phyloP scores from a whole-genome alignment of 2,113 vertebrate genomes.

The Brevimyrus niger region DNA sequence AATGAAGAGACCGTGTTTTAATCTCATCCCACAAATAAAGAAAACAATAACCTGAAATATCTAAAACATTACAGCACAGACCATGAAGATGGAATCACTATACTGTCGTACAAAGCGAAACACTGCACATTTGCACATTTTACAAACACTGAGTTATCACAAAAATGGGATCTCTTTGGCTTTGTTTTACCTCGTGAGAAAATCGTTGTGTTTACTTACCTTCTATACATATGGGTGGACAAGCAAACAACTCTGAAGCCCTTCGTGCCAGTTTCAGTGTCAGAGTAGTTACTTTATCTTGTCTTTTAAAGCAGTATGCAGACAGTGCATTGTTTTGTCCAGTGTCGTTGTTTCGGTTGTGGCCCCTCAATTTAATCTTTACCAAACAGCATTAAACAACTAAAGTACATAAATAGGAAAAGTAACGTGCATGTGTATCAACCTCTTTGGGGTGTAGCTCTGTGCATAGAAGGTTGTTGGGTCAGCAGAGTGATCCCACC shows the following conservation, averaged over 20 bases:
- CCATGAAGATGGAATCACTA: background rate
- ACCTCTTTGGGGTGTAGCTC: background rate
- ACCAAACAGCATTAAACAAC: background rate
- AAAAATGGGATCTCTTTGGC: background rate
- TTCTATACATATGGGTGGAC: background rate
- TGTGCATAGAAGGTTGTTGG: background rate
- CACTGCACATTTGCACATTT: background rate
- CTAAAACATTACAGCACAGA: background rate
- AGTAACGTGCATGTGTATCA: background rate
- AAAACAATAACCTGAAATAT: background rate
- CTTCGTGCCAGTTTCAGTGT: background rate
- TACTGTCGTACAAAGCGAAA: background rate
- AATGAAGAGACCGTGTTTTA: background rate
- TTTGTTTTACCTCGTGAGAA: background rate
- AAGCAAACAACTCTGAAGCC: background rate
- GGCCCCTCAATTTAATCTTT: background rate
- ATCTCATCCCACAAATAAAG: constrained; percentile 21
- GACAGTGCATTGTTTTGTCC: background rate
- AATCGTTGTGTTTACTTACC: background rate
- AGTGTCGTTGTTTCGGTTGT: background rate
- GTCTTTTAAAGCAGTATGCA: background rate
- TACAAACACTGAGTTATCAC: background rate
- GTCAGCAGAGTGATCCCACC: background rate
- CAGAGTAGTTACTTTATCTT: background rate
- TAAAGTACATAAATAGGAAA: background rate